A percentile compares a stretch with the other conserved stretches of the same genome.
These are phyloP conservation scores for Gymnogyps californianus DNA, from an alignment of 2,113 vertebrate species.

Conservation along the genomic window DNA sequence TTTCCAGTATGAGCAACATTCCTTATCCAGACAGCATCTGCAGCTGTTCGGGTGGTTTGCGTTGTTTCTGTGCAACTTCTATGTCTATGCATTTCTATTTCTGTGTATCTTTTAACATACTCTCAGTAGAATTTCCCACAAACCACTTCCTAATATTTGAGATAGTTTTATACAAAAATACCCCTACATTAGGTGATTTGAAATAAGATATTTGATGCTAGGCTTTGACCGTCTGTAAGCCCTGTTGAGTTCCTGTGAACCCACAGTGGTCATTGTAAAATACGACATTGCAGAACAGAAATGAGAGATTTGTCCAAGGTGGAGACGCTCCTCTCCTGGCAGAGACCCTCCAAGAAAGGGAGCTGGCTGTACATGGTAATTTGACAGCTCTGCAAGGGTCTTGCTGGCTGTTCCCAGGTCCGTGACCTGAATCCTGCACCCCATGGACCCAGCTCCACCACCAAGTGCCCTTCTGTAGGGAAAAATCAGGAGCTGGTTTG, in stretches of 20 bases:
- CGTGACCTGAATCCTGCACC: background rate
- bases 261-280: background rate
- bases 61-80: background rate
- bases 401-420: background rate
- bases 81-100: background rate
- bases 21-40: background rate
- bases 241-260: background rate
- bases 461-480: background rate
- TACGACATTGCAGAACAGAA: background rate
- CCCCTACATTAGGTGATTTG: background rate
- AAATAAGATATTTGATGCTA: background rate
- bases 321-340: background rate
- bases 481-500: background rate
- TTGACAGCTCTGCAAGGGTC: background rate
- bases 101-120: background rate
- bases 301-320: background rate
- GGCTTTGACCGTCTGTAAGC: background rate
- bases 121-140: background rate
- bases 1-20: background rate
- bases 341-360: background rate
- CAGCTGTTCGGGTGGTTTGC: background rate
- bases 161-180: background rate
- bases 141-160: background rate
- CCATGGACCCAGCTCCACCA: background rate
- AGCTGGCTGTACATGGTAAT: background rate